Percentiles rank a stretch among this genome's conserved stretches.
Evolutionary conservation across 2,113 vertebrate species (phyloP).

Genomic region (Camelus dromedarius): DNA sequence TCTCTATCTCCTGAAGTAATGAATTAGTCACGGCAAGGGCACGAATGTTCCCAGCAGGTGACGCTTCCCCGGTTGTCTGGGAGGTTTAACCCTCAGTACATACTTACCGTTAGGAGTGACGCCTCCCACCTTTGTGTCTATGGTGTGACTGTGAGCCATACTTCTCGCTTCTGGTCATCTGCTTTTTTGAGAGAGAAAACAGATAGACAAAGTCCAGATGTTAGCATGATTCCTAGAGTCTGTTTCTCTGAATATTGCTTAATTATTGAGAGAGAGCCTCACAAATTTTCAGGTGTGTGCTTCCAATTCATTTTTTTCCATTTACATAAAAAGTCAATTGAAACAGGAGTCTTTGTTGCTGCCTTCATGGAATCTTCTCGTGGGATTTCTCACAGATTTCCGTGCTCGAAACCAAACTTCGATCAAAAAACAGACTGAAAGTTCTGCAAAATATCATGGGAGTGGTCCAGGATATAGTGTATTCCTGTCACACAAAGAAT

Average conservation of each 20-base stretch:
- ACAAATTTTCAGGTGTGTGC: slow-evolving; percentile 73
- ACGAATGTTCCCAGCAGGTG: neutral
- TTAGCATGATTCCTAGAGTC: slow-evolving; percentile 16
- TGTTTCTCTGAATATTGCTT: slow-evolving; percentile 46
- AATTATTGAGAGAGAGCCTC: slow-evolving; percentile 56
- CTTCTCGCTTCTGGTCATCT: neutral
- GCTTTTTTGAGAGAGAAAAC: slow-evolving; percentile 35
- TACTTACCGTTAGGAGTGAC: slow-evolving; percentile 27
- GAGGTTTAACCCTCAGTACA: neutral
- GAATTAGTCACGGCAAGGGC: neutral
- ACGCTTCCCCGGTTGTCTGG: neutral
- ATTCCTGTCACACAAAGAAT: slow-evolving; percentile 54
- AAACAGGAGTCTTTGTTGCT: slow-evolving; percentile 52
- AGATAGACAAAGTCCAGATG: neutral
- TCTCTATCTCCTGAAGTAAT: neutral
- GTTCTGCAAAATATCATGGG: slow-evolving; percentile 20
- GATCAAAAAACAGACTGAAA: slow-evolving; percentile 51
- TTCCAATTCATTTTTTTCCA: slow-evolving; percentile 25
- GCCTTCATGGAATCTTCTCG: slow-evolving; percentile 44
- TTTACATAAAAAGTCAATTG: slow-evolving; percentile 57
- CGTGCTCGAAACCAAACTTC: slow-evolving; percentile 42
- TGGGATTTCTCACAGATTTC: slow-evolving; percentile 45
- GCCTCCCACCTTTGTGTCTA: neutral
- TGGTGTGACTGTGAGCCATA: neutral
- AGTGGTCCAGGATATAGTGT: neutral